Base-by-base conservation (phyloP, 2,888 invertebrate genomes). In the Callyntrura sp. region DNA sequence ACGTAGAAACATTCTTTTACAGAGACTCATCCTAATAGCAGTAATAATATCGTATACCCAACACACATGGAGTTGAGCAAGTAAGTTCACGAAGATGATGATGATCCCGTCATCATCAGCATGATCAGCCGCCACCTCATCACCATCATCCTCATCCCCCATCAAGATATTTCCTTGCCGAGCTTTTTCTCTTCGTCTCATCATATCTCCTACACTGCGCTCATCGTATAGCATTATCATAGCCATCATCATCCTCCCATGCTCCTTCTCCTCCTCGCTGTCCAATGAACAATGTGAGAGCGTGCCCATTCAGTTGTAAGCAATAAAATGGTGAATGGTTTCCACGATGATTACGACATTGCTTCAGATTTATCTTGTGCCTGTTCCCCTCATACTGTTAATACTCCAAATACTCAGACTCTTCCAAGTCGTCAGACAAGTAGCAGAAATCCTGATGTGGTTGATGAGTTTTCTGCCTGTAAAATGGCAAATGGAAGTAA, bases 291-390 rank as follows among this genome's bases (percentile, higher is more conserved):
- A 55, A 84, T 73, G 57, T 55, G 73, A 68, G 88, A 55, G 83
- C 68, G 76, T 78, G 84, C 78, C 76, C 79, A 89, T 51, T 62
- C 70, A 85, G 45, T 90, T 85, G 85, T 90, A 43, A 85, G 89
- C 85, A 90, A 90, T 90, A 90, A 90, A 85, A 90, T 90, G 89
- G 89, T 85, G 89, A 89, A 84, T 89, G 76, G 83, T 84, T 85
- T 85, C 84, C 48, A 81, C 81, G 84, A 85, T 90, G 89, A 90
- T 81, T 90, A 85, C 85, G 85, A 85, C 85, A 81, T 81, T 90
- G 89, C 76, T 6, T 17, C 23, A 25, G 14, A 12, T 55, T 9
- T 51, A 28, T 68, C 43, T 68, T 76, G 51, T 23, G 14, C 51
- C 51, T 43, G 35, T 6, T 8, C 35, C 57, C 9, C 23, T 14